Conservation (phyloP, 2,888 invertebrate species). For the Lydus trimaculatus region DNA sequence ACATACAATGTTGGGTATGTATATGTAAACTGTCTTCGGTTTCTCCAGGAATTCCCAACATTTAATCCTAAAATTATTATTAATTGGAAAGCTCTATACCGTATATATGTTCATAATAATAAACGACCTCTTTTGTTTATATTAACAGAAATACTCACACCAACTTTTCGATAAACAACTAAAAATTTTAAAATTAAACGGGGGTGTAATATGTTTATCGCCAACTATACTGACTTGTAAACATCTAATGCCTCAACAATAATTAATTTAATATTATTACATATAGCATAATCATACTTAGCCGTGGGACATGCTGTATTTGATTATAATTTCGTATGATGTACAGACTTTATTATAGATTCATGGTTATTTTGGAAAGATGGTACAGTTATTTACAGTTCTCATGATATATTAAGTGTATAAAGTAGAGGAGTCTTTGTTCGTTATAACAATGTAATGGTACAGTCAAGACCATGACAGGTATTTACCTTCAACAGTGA, state of each 20-base stretch:
- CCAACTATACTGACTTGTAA: no score
- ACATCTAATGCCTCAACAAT: no score
- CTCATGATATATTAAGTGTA: neutral
- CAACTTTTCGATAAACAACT: neutral
- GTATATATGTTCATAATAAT: neutral
- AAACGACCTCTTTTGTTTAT: neutral
- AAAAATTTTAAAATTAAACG: neutral
- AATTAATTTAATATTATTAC: no score
- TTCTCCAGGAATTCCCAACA: slow-evolving; percentile 28
- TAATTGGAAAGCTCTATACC: neutral
- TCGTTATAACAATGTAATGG: neutral
- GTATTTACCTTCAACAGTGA: neutral
- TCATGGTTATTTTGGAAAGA: slow-evolving; percentile 1
- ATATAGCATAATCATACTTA: neutral
- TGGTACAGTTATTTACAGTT: slow-evolving; percentile 15
- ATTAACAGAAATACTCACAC: no score
- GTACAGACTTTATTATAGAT: neutral
- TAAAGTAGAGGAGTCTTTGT: neutral
- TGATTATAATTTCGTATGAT: neutral
- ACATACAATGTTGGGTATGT: neutral
- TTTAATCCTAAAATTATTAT: slow-evolving; percentile 28
- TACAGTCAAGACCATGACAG: slow-evolving; percentile 5
- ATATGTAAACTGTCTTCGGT: slow-evolving; percentile 16
- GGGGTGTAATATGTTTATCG: neutral
- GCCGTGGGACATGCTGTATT: neutral